phyloP scores from a whole-genome alignment of 2,113 vertebrate genomes.

The Varanus salvator region DNA sequence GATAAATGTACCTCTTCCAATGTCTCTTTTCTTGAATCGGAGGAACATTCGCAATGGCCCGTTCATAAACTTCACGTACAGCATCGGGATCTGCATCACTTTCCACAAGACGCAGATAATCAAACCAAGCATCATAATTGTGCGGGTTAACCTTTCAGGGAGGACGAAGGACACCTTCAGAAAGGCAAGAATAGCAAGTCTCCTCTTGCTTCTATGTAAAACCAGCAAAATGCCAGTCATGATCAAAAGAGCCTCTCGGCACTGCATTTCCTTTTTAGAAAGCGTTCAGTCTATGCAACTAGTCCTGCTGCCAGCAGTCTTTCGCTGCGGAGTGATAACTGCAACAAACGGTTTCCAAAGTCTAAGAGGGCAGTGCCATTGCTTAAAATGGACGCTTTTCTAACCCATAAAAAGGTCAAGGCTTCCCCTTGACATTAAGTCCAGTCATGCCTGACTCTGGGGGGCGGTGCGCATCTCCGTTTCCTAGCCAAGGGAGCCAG shows the following conservation, averaged over 20 bases:
- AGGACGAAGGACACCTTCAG: background rate
- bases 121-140: conserved; percentile 98
- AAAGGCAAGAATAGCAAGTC: fast-evolving
- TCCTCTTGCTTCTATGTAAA: fast-evolving
- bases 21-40: conserved; percentile 95
- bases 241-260: background rate
- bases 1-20: conserved; percentile 97
- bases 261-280: background rate
- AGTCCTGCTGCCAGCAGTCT: background rate
- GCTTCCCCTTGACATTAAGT: too few species aligned
- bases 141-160: conserved; percentile 90
- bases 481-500: too few species aligned
- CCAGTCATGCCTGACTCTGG: too few species aligned
- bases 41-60: conserved; percentile 93
- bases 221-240: background rate
- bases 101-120: conserved; percentile 95
- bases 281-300: background rate
- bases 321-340: background rate
- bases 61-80: conserved; percentile 92
- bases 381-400: background rate
- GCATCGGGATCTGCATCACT: conserved; percentile 88
- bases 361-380: background rate
- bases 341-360: background rate
- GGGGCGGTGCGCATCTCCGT: too few species aligned
- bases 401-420: background rate